Percentiles rank a stretch among this genome's conserved stretches.
These are phyloP conservation scores for Panagrolaimus sp. DNA, from an alignment of 1,140 invertebrate species.

Conservation along the genomic window DNA sequence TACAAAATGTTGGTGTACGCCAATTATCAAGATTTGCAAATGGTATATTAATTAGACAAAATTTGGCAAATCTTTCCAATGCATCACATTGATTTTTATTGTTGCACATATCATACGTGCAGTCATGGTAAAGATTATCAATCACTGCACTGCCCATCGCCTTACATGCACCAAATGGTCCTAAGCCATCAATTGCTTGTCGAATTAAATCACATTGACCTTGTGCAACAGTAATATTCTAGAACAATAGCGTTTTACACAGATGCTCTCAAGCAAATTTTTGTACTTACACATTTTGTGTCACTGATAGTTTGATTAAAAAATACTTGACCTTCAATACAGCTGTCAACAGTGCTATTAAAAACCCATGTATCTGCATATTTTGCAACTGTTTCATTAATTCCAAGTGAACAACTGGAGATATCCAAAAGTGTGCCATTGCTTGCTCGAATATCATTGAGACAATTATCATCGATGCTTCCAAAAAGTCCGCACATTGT, in stretches of 20 bases:
- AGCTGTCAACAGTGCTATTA: not conserved
- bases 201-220: not conserved
- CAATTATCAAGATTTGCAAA: not conserved
- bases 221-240: not conserved
- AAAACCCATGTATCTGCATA: conserved; percentile 11
- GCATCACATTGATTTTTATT: not conserved
- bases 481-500: not conserved
- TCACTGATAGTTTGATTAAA: not conserved
- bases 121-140: not conserved
- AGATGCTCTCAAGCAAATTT: no score
- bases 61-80: not conserved
- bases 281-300: not conserved
- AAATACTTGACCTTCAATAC: not conserved
- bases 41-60: not conserved
- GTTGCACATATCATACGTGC: not conserved
- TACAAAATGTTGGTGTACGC: not conserved
- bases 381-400: not conserved
- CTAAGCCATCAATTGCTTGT: not conserved
- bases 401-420: not conserved
- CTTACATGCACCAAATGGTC: not conserved
- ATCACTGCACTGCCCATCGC: not conserved
- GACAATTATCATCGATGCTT: not conserved
- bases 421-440: not conserved
- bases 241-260: no score
- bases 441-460: not conserved